Evolutionary conservation across 1,140 invertebrate genomes (phyloP).

Genomic region (Cecropterus lyciades): DNA sequence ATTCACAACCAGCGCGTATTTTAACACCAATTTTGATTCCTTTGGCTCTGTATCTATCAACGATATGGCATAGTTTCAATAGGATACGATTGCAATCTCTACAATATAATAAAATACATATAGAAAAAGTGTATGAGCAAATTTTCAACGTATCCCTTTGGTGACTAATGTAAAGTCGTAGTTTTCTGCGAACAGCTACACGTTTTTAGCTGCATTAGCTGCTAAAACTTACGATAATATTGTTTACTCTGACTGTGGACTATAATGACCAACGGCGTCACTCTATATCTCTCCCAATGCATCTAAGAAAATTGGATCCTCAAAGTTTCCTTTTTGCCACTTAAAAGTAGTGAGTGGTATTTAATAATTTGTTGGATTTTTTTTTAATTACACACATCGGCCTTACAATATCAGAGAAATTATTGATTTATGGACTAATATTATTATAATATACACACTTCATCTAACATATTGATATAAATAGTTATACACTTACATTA

Average conservation of each 20-base stretch:
- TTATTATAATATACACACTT: conserved; percentile 1
- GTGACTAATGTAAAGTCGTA: background rate
- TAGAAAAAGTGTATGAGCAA: conserved; percentile 23
- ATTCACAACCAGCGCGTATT: conserved; percentile 63
- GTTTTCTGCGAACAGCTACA: background rate
- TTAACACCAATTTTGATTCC: conserved; percentile 62
- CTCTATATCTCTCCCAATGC: background rate
- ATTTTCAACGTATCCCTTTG: conserved; percentile 17
- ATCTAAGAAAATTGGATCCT: background rate
- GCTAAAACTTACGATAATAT: background rate
- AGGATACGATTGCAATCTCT: conserved; percentile 28
- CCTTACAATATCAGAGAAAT: too few relatives aligned
- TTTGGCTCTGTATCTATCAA: conserved; percentile 57
- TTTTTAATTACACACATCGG: too few relatives aligned
- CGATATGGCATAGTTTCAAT: conserved; percentile 34
- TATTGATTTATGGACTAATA: background rate
- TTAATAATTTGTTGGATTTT: background rate
- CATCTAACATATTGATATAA: conserved; percentile 1
- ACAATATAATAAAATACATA: conserved; percentile 11
- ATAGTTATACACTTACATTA: background rate
- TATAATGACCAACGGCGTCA: background rate
- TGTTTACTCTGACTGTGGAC: background rate
- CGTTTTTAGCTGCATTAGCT: background rate
- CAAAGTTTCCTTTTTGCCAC: background rate
- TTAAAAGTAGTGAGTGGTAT: background rate